Evolutionary conservation across 2,888 invertebrate genomes (phyloP).

Genomic region (Leptothorax acervorum): DNA sequence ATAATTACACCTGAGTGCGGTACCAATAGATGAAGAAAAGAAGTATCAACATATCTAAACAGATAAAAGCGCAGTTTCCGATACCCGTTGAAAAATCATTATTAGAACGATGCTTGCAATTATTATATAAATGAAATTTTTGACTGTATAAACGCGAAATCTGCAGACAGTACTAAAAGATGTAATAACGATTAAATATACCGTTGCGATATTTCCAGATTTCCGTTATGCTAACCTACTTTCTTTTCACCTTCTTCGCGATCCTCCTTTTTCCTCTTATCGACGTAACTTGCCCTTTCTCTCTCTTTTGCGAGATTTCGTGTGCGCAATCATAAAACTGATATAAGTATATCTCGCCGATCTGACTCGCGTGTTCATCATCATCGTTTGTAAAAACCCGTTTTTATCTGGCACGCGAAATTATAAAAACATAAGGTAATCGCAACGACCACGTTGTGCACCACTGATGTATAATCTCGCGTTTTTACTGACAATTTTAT

Average conservation of each 20-base stretch:
- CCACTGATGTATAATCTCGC: conserved; percentile 13
- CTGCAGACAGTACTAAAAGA: not conserved
- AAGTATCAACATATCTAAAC: conserved; percentile 15
- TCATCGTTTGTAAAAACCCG: conserved; percentile 70
- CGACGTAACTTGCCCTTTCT: not conserved
- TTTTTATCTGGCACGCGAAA: conserved; percentile 67
- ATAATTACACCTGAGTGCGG: conserved; percentile 32
- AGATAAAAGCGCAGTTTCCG: not conserved
- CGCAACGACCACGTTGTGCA: conserved; percentile 35
- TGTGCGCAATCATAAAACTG: conserved; percentile 76
- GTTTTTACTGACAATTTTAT: conserved; percentile 28
- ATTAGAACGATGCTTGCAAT: not conserved
- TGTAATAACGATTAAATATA: not conserved
- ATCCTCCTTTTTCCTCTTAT: not conserved
- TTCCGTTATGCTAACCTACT: not conserved
- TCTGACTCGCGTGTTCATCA: conserved; percentile 75
- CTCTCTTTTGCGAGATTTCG: conserved; percentile 35
- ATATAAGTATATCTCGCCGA: conserved; percentile 67
- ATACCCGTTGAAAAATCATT: not conserved
- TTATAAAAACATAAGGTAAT: conserved; percentile 56
- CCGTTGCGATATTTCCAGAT: not conserved
- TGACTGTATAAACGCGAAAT: not conserved
- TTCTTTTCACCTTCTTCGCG: conserved; percentile 8
- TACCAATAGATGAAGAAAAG: conserved; percentile 19
- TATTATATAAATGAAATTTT: not conserved